These are phyloP conservation scores for Gymnocypris eckloni DNA, from an alignment of 2,797 vertebrate genomes.

Conservation along the genomic window DNA sequence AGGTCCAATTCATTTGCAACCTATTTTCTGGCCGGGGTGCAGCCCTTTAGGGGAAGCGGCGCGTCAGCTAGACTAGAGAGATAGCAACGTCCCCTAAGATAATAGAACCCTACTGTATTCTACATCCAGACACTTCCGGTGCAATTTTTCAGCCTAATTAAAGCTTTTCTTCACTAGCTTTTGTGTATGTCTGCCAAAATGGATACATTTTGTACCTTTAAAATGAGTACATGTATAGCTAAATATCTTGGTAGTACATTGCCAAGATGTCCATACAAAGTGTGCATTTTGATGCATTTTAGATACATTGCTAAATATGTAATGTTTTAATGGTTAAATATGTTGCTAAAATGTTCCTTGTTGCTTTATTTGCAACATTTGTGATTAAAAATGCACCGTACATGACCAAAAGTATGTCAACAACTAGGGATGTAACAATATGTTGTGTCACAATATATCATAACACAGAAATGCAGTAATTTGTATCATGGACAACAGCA, in stretches of 20 bases:
- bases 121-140: background rate
- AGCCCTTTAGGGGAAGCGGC: background rate
- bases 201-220: background rate
- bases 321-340: background rate
- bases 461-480: background rate
- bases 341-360: background rate
- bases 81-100: conserved; percentile 16
- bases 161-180: background rate
- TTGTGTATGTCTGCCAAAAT: background rate
- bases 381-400: background rate
- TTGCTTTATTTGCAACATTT: background rate
- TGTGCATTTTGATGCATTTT: background rate
- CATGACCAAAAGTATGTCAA: background rate
- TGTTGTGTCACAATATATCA: background rate
- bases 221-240: background rate
- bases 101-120: conserved; percentile 14
- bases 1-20: conserved; percentile 59
- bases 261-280: background rate
- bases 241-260: background rate
- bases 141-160: background rate
- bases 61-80: conserved; percentile 18
- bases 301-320: background rate
- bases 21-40: conserved; percentile 51
- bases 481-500: too few relatives aligned
- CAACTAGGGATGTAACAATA: background rate